A percentile compares a stretch with the other conserved stretches of the same genome.
These are phyloP conservation scores for Morone chrysops DNA, from an alignment of 2,113 vertebrate species.

Conservation along the genomic window DNA sequence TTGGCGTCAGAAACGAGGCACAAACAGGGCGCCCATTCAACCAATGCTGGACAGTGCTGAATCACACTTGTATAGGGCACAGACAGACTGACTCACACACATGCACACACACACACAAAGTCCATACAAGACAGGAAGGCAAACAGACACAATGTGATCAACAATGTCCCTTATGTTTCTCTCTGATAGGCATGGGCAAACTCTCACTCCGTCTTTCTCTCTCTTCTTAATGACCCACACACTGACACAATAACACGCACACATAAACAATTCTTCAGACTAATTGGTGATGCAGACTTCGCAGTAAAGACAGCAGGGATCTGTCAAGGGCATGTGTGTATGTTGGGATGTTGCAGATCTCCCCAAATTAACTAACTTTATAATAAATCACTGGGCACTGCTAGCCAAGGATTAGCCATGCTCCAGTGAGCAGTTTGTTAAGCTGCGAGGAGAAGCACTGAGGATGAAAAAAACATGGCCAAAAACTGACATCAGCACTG, in stretches of 20 bases:
- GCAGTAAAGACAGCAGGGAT: conserved; percentile 53
- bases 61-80: conserved; percentile 66
- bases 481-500: conserved; percentile 76
- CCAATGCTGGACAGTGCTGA: conserved; percentile 56
- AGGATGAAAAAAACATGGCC: conserved; percentile 58
- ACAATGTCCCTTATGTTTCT: conserved; percentile 55
- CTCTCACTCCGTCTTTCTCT: conserved; percentile 28
- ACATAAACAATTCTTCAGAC: conserved; percentile 56
- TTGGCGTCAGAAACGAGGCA: conserved; percentile 52
- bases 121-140: conserved; percentile 59
- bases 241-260: conserved; percentile 1
- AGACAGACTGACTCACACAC: conserved; percentile 65
- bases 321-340: conserved; percentile 46
- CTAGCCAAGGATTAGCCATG: conserved; percentile 79
- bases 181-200: conserved; percentile 34
- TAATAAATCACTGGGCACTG: conserved; percentile 78
- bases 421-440: conserved; percentile 82
- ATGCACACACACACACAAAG: conserved; percentile 50
- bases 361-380: conserved; percentile 80
- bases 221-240: conserved; percentile 4
- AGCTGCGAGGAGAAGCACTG: conserved; percentile 71
- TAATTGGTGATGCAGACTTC: conserved; percentile 57
- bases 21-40: conserved; percentile 76
- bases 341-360: conserved; percentile 65
- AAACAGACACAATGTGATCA: conserved; percentile 61